Evolutionary conservation across 2,888 invertebrate genomes (phyloP).

Genomic region (Trichacis sp.): DNA sequence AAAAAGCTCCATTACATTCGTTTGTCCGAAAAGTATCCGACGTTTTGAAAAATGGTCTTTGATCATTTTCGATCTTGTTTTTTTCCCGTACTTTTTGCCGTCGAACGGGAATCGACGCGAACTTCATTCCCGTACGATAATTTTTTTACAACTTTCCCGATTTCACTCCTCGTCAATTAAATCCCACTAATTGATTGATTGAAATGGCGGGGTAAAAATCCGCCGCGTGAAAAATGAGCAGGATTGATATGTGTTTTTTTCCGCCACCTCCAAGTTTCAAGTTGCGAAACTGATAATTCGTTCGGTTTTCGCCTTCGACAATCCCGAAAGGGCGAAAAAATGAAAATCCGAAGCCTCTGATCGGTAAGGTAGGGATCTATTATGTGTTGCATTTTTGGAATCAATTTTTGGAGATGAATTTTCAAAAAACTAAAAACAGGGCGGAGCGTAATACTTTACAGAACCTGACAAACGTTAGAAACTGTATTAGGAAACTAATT

Average conservation of each 20-base stretch:
- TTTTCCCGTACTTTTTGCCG: neutral
- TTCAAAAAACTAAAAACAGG: too few species aligned
- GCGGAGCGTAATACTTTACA: too few species aligned
- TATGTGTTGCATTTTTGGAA: too few species aligned
- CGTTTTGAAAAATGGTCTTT: neutral
- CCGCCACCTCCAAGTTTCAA: neutral
- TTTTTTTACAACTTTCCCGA: neutral
- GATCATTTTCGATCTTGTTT: too few species aligned
- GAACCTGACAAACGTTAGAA: too few species aligned
- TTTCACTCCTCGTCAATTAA: neutral
- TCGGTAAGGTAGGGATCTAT: too few species aligned
- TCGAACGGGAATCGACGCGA: neutral
- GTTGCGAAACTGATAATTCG: neutral
- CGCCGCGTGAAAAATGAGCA: neutral
- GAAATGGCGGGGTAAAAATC: neutral
- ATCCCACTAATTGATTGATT: slow-evolving; percentile 1
- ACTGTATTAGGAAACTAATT: too few species aligned
- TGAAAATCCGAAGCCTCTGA: too few species aligned
- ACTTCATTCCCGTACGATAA: neutral
- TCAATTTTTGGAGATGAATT: too few species aligned
- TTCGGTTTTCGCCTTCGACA: too few species aligned
- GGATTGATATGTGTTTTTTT: neutral
- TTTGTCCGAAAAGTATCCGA: too few species aligned
- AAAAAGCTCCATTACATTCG: neutral
- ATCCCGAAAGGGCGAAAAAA: too few species aligned